Percentiles rank a stretch among this genome's conserved stretches.
Evolutionary conservation across 2,888 invertebrate species (phyloP).

Genomic region (Arge pagana): DNA sequence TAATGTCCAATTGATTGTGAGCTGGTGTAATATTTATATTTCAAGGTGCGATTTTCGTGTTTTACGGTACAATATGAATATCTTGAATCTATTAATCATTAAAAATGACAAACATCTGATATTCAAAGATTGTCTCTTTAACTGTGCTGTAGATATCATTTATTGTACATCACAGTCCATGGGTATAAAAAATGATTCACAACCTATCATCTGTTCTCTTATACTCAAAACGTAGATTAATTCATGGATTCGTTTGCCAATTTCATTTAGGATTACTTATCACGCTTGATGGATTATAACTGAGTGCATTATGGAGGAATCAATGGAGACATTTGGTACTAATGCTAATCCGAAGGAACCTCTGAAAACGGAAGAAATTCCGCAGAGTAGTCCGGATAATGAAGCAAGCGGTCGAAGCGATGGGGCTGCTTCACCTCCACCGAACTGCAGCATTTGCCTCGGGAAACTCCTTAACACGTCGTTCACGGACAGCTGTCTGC

Average conservation of each 20-base stretch:
- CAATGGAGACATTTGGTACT: slow-evolving; percentile 33
- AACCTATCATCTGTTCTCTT: background rate
- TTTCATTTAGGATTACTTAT: too few species aligned
- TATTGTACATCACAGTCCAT: slow-evolving; percentile 12
- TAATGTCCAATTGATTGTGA: slow-evolving; percentile 5
- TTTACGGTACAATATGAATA: background rate
- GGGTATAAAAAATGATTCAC: background rate
- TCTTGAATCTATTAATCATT: background rate
- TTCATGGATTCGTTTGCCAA: too few species aligned
- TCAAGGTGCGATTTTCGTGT: background rate
- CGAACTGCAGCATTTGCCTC: slow-evolving; percentile 92
- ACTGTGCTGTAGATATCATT: slow-evolving; percentile 13
- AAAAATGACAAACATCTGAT: background rate
- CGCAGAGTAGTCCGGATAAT: slow-evolving; percentile 59
- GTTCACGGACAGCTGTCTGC: slow-evolving; percentile 89
- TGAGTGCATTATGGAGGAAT: slow-evolving; percentile 36
- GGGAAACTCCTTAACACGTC: slow-evolving; percentile 86
- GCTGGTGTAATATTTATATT: slow-evolving; percentile 15
- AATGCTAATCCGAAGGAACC: slow-evolving; percentile 40
- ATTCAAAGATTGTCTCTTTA: background rate
- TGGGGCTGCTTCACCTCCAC: slow-evolving; percentile 71
- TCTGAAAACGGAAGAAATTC: slow-evolving; percentile 43
- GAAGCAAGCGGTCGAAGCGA: slow-evolving; percentile 62
- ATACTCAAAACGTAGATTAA: too few species aligned
- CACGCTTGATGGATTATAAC: background rate